A percentile compares a stretch with the other conserved stretches of the same genome.
phyloP scores from a whole-genome alignment of 2,797 vertebrate species.

The Odontamblyopus rebecca region DNA sequence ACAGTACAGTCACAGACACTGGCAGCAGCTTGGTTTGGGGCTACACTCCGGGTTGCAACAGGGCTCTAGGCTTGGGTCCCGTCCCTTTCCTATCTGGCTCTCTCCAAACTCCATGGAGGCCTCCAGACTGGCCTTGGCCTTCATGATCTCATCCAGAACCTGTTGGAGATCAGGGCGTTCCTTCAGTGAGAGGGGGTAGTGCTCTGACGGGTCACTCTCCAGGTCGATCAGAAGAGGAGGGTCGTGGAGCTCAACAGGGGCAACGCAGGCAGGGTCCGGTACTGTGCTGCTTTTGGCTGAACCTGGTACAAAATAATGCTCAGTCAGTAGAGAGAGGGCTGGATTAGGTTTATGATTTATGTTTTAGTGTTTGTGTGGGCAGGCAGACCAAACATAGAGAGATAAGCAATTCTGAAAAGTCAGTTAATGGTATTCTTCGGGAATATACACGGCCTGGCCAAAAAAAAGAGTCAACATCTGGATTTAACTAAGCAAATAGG shows the following conservation, averaged over 20 bases:
- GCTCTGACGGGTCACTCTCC: slow-evolving; percentile 87
- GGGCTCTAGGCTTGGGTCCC: slow-evolving; percentile 77
- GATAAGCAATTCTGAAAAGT: too few species aligned
- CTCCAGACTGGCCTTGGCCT: slow-evolving; percentile 81
- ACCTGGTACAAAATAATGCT: slow-evolving; percentile 66
- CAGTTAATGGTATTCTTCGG: too few species aligned
- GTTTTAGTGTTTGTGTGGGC: not conserved
- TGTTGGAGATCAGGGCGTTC: slow-evolving; percentile 58
- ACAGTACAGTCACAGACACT: not conserved
- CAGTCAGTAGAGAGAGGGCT: not conserved
- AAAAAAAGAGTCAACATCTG: too few species aligned
- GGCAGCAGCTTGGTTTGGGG: slow-evolving; percentile 73
- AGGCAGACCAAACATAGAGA: not conserved
- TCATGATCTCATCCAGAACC: slow-evolving; percentile 70
- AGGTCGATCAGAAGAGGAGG: slow-evolving; percentile 91
- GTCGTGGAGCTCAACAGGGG: slow-evolving; percentile 73
- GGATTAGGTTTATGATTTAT: not conserved
- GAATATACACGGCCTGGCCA: too few species aligned
- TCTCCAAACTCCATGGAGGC: slow-evolving; percentile 82
- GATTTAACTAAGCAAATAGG: too few species aligned
- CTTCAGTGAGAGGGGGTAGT: slow-evolving; percentile 73
- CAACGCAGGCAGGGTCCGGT: slow-evolving; percentile 82
- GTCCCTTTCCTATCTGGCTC: slow-evolving; percentile 83
- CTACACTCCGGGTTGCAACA: slow-evolving; percentile 85
- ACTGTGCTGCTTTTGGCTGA: slow-evolving; percentile 80